Percentiles rank a stretch among this genome's conserved stretches.
Evolutionary conservation across 2,113 vertebrate genomes (phyloP).

Genomic region (Candoia aspera): DNA sequence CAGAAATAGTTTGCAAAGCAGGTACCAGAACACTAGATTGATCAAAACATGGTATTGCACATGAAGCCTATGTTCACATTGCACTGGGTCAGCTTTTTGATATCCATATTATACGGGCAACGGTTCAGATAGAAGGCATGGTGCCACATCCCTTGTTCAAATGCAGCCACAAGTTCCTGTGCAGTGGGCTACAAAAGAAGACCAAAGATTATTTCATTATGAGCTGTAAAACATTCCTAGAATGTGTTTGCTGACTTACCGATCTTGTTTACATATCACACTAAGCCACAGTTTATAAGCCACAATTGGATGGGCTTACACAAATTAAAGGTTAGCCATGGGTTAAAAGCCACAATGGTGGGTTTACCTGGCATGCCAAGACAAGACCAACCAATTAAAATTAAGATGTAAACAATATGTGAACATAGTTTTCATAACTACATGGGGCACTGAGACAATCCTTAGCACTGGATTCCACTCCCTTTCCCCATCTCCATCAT

Average conservation of each 20-base stretch:
- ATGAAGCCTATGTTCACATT: background rate
- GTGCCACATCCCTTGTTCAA: background rate
- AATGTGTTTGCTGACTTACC: background rate
- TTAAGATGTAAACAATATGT: background rate
- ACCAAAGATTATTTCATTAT: background rate
- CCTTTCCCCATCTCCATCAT: background rate
- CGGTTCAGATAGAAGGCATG: background rate
- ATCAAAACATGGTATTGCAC: background rate
- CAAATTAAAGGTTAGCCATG: background rate
- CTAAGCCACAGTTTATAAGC: background rate
- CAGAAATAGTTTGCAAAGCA: background rate
- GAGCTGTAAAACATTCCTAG: background rate
- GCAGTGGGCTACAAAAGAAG: background rate
- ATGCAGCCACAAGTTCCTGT: constrained; percentile 7
- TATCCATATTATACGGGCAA: background rate
- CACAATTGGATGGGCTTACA: background rate
- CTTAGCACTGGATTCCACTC: background rate
- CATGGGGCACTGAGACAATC: background rate
- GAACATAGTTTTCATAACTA: background rate
- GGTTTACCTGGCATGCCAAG: background rate
- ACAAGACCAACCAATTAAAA: background rate
- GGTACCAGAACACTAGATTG: background rate
- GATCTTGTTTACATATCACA: background rate
- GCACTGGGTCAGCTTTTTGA: background rate
- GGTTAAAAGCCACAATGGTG: background rate